Conservation (phyloP, 2,113 vertebrate genomes). For the Macaca nemestrina region DNA sequence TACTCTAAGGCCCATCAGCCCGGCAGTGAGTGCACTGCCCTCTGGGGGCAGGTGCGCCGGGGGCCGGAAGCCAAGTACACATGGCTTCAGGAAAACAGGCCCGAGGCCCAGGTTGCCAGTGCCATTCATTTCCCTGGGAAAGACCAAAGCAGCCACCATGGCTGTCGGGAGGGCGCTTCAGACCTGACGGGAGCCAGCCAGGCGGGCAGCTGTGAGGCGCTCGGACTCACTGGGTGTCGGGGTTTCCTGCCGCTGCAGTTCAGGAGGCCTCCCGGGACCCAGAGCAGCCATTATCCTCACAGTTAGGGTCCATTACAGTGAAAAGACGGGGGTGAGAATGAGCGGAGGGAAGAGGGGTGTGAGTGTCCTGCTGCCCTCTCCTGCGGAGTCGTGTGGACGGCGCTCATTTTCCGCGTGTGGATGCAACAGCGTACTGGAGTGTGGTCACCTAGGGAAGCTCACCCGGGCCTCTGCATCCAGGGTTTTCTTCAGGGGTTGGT, state of each 20-base stretch:
- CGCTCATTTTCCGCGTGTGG: accelerated
- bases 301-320: not conserved
- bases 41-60: accelerated
- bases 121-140: accelerated
- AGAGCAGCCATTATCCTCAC: too few species aligned
- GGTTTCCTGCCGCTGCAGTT: accelerated
- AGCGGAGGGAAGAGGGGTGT: accelerated
- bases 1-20: not conserved
- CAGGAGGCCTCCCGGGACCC: not conserved
- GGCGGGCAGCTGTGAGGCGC: accelerated
- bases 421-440: accelerated
- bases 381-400: accelerated
- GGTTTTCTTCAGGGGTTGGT: not conserved
- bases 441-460: not conserved
- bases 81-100: not conserved
- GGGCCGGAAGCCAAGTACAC: not conserved
- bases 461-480: not conserved
- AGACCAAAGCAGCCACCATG: too few species aligned
- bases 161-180: not conserved
- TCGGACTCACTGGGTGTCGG: accelerated
- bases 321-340: not conserved
- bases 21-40: accelerated
- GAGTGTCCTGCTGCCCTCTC: not conserved
- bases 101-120: accelerated
- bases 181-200: accelerated